These are phyloP conservation scores for Aptenodytes patagonicus DNA, from an alignment of 2,113 vertebrate species.

Conservation along the genomic window DNA sequence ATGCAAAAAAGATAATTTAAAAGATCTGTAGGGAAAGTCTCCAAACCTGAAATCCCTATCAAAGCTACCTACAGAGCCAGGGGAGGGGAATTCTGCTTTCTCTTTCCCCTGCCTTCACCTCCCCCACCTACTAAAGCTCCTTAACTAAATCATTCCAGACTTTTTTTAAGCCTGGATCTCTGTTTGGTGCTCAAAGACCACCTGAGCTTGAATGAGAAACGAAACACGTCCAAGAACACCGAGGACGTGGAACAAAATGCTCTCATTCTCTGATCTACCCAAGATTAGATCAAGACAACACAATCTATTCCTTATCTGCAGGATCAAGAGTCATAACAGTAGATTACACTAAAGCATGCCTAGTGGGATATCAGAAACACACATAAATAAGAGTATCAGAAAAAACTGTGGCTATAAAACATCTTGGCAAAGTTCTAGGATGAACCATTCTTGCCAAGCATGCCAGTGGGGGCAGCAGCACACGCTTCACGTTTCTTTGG, in stretches of 20 bases:
- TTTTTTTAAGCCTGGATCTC: not conserved
- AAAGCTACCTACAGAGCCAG: not conserved
- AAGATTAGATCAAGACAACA: not conserved
- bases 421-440: no score
- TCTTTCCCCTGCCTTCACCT: not conserved
- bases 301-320: not conserved
- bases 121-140: not conserved
- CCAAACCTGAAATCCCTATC: not conserved
- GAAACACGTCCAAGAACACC: not conserved
- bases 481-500: fast-evolving
- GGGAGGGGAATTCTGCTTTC: not conserved
- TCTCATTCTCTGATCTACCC: not conserved
- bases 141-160: not conserved
- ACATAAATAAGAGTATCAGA: fast-evolving
- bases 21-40: not conserved
- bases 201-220: not conserved
- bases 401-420: fast-evolving
- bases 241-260: not conserved
- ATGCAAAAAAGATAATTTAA: not conserved
- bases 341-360: no score
- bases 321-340: fast-evolving
- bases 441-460: not conserved
- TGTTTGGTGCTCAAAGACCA: not conserved
- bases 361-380: no score
- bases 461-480: no score